Percentiles rank a stretch among this genome's conserved stretches.
Conservation (phyloP, 2,113 vertebrate genomes). For the Rattus norvegicus region GRCr8 NC_086019.1:224351001-224351500, state of each 20-base stretch:
- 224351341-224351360: background rate
- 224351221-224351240: conserved; percentile 36
- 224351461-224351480: conserved; percentile 9
- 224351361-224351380: background rate
- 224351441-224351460: conserved; percentile 44
- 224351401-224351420: background rate
- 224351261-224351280: background rate
- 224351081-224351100: conserved; percentile 67
- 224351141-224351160: conserved; percentile 48
- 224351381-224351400: conserved; percentile 42
- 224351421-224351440: conserved; percentile 13
- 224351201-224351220: conserved; percentile 8
- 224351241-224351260: background rate
- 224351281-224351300: background rate
- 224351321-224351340: background rate
- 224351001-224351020: conserved; percentile 60
- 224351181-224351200: conserved; percentile 47
- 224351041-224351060: conserved; percentile 68
- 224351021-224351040: conserved; percentile 54
- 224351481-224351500: conserved; percentile 26
- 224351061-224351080: conserved; percentile 70
- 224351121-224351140: conserved; percentile 55
- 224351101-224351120: conserved; percentile 70
- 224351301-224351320: background rate
- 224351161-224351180: conserved; percentile 75